Evolutionary conservation across 2,113 vertebrate species (phyloP), one percentile per base, ranked within the genome.

Genomic region (Pachycephala philippinensis): DNA sequence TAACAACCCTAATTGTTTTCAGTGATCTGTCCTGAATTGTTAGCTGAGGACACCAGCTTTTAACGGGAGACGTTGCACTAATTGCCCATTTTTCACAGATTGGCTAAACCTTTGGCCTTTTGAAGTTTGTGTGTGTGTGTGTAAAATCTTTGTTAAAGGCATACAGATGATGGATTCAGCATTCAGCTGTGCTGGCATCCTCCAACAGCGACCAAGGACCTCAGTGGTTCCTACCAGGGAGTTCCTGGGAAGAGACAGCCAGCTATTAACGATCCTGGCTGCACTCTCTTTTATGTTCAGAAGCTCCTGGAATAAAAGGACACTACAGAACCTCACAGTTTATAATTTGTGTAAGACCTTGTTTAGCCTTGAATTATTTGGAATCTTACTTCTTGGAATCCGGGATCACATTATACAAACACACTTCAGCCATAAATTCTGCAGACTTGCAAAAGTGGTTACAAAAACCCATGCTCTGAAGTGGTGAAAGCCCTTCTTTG

Each of bases 1-100:
- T 95, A 94, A 93, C 78, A 87, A n/a, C 77, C 30, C 28, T 71
- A 94, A 95, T 84, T 94, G 79, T 95, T 97, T 96, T 82, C 87
- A 70, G 84, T 57, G 90, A 72, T 95, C 61, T 77, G 50, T 72
- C 9, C 1, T 37, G 39, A 84, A 33, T 77, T 66, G 65, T 60
- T 87, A 91, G 50, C 75, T 27, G 39, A 82, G 68, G 59, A 44
- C 44, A 54, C 24, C 57, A 33, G 50, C 49, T 84, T 57, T 90
- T 87, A 93, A 61, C 30, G 28, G 47, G 59, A 82, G 80, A 92
- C 27, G 8, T 52, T 72, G 37, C 56, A 37, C 50, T 95, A 96
- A 96, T 97, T 96, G 76, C 74, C 49, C 7, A 4, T 19, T 91
- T 97, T 91, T 96, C 91, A 84, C 78, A 91, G 57, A 57, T 13